Conservation (phyloP, 2,797 vertebrate genomes). For the Acridotheres tristis region DNA sequence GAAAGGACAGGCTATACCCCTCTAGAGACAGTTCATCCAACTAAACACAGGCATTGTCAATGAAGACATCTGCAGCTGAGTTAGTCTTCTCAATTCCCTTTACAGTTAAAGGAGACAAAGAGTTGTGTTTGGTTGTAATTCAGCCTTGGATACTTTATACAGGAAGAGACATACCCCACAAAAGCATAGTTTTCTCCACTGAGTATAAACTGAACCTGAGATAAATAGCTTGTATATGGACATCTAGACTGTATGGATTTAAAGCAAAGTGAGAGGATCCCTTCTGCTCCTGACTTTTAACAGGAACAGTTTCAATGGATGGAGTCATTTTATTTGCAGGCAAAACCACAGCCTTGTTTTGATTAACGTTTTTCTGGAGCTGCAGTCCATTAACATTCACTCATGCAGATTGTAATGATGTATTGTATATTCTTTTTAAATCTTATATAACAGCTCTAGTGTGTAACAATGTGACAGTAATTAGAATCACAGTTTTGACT, state of each 20-base stretch:
- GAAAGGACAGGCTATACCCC: not conserved
- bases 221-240: not conserved
- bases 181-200: not conserved
- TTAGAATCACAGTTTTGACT: constrained; percentile 37
- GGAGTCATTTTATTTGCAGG: not conserved
- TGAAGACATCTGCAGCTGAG: not conserved
- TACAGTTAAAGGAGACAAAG: not conserved
- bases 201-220: not conserved
- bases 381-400: constrained; percentile 35
- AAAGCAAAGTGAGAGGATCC: not conserved
- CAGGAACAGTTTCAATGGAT: not conserved
- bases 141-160: not conserved
- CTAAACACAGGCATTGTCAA: not conserved
- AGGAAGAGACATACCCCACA: not conserved
- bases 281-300: constrained; percentile 10
- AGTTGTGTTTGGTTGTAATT: not conserved
- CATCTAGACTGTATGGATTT: not conserved
- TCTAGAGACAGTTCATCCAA: not conserved
- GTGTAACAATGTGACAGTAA: constrained; percentile 15
- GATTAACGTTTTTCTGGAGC: constrained; percentile 14
- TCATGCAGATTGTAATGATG: constrained; percentile 19
- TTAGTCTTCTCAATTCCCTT: not conserved
- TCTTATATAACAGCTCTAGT: constrained; percentile 27
- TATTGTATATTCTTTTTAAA: constrained; percentile 6
- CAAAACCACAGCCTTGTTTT: constrained; percentile 39